Evolutionary conservation across 2,888 invertebrate species (phyloP).

Genomic region (Ashinkailepas kermadecensis): DNA sequence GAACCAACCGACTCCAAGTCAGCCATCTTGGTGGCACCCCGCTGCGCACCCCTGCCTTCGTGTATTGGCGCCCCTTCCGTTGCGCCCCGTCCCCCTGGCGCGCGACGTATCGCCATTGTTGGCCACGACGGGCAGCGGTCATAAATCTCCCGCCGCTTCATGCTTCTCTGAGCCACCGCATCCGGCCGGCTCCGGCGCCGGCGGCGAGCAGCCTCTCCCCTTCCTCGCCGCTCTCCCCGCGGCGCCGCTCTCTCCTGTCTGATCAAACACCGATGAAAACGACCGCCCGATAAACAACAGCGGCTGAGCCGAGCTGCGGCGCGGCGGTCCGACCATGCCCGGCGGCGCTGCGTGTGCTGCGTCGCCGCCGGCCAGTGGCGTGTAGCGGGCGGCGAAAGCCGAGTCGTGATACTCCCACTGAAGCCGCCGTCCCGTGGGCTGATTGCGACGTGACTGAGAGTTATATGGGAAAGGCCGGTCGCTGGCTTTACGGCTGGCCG

Average conservation of each 20-base stretch:
- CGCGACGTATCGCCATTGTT: constrained; percentile 3
- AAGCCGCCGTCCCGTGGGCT: not conserved
- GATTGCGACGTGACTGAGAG: not conserved
- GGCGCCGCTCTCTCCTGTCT: not conserved
- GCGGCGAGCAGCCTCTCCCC: not conserved
- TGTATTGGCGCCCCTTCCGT: constrained; percentile 5
- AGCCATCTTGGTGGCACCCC: constrained; percentile 13
- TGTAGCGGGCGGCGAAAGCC: not conserved
- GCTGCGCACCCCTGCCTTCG: not conserved
- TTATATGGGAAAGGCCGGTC: not conserved
- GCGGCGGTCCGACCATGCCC: not conserved
- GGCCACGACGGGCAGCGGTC: not conserved
- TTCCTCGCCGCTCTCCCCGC: not conserved
- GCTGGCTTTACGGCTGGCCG: not conserved
- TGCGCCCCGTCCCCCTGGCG: constrained; percentile 1
- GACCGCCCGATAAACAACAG: constrained; percentile 8
- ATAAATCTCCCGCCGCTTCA: constrained; percentile 11
- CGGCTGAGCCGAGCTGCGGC: not conserved
- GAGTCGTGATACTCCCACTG: not conserved
- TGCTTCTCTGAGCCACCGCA: constrained; percentile 23
- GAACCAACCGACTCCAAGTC: not conserved
- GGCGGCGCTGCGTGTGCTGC: not conserved
- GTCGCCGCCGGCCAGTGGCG: not conserved
- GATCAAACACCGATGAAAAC: constrained; percentile 13
- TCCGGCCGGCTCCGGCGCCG: constrained; percentile 7